Percentiles rank a stretch among this genome's conserved stretches.
Conservation (phyloP, 2,113 vertebrate genomes). For the Fulmarus glacialis region DNA sequence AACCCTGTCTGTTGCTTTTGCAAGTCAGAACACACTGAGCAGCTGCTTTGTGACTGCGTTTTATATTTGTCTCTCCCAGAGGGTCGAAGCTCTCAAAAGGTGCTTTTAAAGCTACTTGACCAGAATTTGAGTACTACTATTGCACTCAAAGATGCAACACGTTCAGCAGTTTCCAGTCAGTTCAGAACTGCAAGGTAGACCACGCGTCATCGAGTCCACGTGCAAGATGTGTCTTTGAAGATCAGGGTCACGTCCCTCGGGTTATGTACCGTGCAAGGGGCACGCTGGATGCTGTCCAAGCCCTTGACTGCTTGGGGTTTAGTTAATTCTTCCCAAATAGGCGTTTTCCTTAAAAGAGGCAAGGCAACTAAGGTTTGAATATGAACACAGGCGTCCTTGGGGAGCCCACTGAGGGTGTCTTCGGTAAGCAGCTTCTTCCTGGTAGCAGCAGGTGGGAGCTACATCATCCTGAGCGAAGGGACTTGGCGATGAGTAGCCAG, state of each 20-base stretch:
- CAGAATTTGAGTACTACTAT: background rate
- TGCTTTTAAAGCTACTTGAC: background rate
- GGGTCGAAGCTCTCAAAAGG: background rate
- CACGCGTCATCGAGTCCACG: accelerated
- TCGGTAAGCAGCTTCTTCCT: background rate
- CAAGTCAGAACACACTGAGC: background rate
- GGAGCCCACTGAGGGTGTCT: background rate
- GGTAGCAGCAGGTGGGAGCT: background rate
- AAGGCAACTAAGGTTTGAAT: background rate
- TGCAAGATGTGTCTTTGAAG: background rate
- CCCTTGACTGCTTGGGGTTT: background rate
- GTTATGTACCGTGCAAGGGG: accelerated
- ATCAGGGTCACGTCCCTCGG: accelerated
- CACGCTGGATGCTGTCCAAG: accelerated
- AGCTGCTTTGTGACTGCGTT: background rate
- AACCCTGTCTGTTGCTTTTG: background rate
- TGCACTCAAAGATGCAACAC: background rate
- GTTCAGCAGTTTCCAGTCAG: background rate
- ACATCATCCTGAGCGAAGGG: background rate
- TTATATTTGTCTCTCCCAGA: background rate
- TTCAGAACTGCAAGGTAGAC: background rate
- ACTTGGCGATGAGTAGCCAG: background rate
- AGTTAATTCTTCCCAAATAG: background rate
- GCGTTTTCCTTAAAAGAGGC: background rate
- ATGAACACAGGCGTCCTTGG: accelerated